Conservation (phyloP, 2,113 vertebrate genomes). For the Regulus satrapa region DNA sequence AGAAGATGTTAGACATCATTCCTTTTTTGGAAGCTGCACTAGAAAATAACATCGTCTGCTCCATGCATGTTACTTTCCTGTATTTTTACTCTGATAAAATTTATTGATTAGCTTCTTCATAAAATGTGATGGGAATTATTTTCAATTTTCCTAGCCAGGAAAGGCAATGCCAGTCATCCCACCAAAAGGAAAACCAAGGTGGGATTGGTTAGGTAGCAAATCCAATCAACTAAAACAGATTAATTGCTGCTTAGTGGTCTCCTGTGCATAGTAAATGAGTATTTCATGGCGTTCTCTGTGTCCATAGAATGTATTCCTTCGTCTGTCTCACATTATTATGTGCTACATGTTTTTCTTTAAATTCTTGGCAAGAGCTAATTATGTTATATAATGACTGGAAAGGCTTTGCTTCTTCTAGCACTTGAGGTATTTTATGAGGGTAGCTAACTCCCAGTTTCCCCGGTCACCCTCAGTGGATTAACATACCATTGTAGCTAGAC, state of each 20-base stretch:
- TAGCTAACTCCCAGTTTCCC: not conserved
- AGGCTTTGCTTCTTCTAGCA: not conserved
- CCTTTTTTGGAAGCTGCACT: not conserved
- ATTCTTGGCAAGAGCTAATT: not conserved
- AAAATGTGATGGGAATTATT: not conserved
- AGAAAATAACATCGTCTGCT: not conserved
- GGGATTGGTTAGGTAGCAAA: too few relatives aligned
- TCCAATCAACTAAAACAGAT: not conserved
- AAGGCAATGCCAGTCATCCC: not conserved
- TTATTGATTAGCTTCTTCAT: not conserved
- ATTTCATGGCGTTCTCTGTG: not conserved
- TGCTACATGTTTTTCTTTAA: not conserved
- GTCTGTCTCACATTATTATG: not conserved
- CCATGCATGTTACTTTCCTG: not conserved
- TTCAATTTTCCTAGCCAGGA: not conserved
- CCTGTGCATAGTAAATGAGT: not conserved
- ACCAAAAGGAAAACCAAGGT: not conserved
- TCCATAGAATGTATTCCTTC: not conserved
- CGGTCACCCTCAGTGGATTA: constrained; percentile 25
- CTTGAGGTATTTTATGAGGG: not conserved
- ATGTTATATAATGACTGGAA: not conserved
- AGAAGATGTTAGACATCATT: not conserved
- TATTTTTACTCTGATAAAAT: not conserved
- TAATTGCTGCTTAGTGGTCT: not conserved
- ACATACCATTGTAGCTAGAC: not conserved